These are phyloP conservation scores for Sebastes cheni DNA, from an alignment of 2,797 vertebrate species.

Conservation along the genomic window DNA sequence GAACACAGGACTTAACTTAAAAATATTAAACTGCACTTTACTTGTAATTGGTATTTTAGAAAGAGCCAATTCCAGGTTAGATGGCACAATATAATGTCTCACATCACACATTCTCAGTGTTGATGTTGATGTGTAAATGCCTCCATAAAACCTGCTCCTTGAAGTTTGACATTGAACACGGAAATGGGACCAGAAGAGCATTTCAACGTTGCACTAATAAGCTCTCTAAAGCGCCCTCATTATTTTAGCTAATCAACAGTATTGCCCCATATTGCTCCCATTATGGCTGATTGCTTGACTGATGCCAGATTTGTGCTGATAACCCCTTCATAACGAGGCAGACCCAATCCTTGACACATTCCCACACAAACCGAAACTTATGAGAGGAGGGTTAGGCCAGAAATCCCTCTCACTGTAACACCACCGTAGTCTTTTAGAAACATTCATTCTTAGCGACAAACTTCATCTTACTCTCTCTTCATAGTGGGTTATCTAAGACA, in stretches of 20 bases:
- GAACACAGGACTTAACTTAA: not conserved
- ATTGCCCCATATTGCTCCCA: constrained; percentile 41
- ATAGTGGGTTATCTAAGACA: not conserved
- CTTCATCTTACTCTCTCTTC: not conserved
- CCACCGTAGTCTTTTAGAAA: not conserved
- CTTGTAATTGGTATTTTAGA: not conserved
- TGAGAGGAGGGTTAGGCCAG: not conserved
- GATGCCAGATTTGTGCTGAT: constrained; percentile 47
- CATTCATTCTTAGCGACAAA: not conserved
- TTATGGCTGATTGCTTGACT: constrained; percentile 55
- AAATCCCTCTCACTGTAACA: not conserved
- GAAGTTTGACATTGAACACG: constrained; percentile 23
- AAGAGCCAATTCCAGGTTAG: not conserved
- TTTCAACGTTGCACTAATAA: constrained; percentile 32
- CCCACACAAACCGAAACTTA: not conserved
- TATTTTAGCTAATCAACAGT: constrained; percentile 47
- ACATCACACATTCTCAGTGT: not conserved
- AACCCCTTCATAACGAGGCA: constrained; percentile 13
- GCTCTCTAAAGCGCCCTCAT: constrained; percentile 21
- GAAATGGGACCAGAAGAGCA: not conserved
- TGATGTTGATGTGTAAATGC: not conserved
- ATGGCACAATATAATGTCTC: not conserved
- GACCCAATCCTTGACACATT: constrained; percentile 17
- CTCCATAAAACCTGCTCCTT: constrained; percentile 10
- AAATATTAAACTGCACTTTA: not conserved